Conservation (phyloP, 2,888 invertebrate species). For the Crocallis elinguaria region DNA sequence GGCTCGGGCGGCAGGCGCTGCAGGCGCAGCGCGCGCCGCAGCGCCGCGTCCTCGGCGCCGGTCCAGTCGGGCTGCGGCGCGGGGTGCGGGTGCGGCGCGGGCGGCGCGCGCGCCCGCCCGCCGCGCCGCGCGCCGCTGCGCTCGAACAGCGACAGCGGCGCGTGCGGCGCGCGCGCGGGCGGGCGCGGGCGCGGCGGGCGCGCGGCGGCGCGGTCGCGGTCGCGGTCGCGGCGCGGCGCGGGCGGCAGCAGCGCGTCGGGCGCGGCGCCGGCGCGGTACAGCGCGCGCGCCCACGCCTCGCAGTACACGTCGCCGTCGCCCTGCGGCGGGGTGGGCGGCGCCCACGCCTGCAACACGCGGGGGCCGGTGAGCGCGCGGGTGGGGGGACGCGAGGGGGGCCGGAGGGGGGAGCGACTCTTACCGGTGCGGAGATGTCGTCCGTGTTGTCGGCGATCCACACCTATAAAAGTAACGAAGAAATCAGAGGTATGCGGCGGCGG, state of each 20-base stretch:
- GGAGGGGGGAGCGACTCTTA: slow-evolving; percentile 80
- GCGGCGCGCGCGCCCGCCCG: slow-evolving; percentile 86
- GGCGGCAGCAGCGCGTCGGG: slow-evolving; percentile 84
- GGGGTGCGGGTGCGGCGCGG: slow-evolving; percentile 85
- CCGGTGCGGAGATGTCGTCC: slow-evolving; percentile 89
- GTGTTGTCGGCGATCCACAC: slow-evolving; percentile 90
- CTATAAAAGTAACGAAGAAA: too few relatives aligned
- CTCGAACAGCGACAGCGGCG: slow-evolving; percentile 88
- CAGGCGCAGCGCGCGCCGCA: slow-evolving; percentile 91
- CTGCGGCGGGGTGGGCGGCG: slow-evolving; percentile 98
- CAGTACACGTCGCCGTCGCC: slow-evolving; percentile 96
- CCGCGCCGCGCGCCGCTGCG: slow-evolving; percentile 88
- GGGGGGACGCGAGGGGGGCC: neutral
- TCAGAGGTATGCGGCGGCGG: too few relatives aligned
- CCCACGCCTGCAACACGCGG: slow-evolving; percentile 91
- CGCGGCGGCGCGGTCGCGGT: slow-evolving; percentile 89
- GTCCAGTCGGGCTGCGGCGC: slow-evolving; percentile 94
- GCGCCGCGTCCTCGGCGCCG: slow-evolving; percentile 94
- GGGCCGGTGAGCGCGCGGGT: neutral
- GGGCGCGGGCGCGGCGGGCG: slow-evolving; percentile 88
- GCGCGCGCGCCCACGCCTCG: slow-evolving; percentile 92
- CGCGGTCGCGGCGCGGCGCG: slow-evolving; percentile 88
- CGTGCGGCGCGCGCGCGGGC: slow-evolving; percentile 91
- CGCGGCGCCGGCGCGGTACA: slow-evolving; percentile 91
- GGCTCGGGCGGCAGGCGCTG: slow-evolving; percentile 87